Percentiles rank a stretch among this genome's conserved stretches.
These are phyloP conservation scores for Therioaphis trifolii DNA, from an alignment of 2,888 invertebrate species.

Conservation along the genomic window DNA sequence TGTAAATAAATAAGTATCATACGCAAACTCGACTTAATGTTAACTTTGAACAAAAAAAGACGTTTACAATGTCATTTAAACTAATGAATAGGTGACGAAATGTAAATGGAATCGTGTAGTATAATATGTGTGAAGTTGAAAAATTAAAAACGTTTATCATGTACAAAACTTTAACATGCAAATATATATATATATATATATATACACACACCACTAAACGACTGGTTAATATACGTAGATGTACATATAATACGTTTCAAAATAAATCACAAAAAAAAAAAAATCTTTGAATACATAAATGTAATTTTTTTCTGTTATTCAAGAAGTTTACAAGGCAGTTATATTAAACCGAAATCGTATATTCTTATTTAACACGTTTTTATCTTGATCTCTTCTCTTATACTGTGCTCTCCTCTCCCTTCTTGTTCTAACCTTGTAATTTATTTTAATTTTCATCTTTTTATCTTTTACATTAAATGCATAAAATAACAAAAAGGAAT, in stretches of 20 bases:
- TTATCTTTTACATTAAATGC: background rate
- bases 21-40: background rate
- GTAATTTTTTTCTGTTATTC: slow-evolving; percentile 13
- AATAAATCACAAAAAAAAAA: slow-evolving; percentile 25
- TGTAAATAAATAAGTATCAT: background rate
- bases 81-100: slow-evolving; percentile 50
- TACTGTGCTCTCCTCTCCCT: background rate
- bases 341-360: slow-evolving; percentile 1
- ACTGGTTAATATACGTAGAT: no score
- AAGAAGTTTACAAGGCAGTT: slow-evolving; percentile 25
- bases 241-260: background rate
- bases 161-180: slow-evolving; percentile 37
- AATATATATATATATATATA: no score
- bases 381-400: background rate
- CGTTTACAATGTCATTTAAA: slow-evolving; percentile 24
- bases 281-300: background rate
- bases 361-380: background rate
- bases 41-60: background rate
- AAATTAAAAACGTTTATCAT: slow-evolving; percentile 32
- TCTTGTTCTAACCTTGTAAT: background rate
- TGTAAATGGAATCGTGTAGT: slow-evolving; percentile 42
- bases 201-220: no score
- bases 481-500: slow-evolving; percentile 4
- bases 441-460: slow-evolving; percentile 27
- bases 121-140: slow-evolving; percentile 30